Evolutionary conservation across 2,113 vertebrate species (phyloP).

Genomic region (Equus quagga): DNA sequence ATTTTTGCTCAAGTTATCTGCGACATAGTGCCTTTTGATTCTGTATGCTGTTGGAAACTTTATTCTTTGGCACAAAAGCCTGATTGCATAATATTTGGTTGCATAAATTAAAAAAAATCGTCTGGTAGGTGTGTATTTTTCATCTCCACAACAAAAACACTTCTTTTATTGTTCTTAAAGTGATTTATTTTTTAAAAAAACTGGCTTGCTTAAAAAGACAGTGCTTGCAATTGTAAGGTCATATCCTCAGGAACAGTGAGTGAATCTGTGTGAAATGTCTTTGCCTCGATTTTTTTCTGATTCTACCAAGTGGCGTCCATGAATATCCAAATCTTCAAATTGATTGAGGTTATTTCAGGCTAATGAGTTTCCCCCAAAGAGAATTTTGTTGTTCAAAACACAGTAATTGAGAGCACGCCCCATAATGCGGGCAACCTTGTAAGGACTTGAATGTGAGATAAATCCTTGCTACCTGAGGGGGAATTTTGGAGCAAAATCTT

Average conservation of each 20-base stretch:
- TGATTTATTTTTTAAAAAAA: neutral
- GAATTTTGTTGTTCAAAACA: constrained; percentile 41
- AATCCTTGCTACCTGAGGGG: neutral
- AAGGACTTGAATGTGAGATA: neutral
- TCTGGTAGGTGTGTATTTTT: neutral
- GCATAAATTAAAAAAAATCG: constrained; percentile 9
- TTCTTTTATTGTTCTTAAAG: constrained; percentile 50
- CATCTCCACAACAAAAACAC: neutral
- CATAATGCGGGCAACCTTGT: neutral
- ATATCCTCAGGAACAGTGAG: neutral
- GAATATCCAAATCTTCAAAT: constrained; percentile 12
- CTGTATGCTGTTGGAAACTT: neutral
- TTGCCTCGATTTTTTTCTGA: constrained; percentile 26
- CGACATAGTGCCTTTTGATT: neutral
- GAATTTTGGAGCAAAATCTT: constrained; percentile 17
- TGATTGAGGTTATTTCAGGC: constrained; percentile 69
- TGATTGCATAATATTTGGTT: neutral
- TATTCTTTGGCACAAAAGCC: neutral
- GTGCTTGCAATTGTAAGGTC: constrained; percentile 31
- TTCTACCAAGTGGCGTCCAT: constrained; percentile 36
- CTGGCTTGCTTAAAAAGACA: constrained; percentile 24
- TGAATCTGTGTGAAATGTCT: constrained; percentile 28
- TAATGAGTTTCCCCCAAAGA: constrained; percentile 62
- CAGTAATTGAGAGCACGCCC: constrained; percentile 36
- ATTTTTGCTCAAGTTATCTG: constrained; percentile 43